Base-by-base conservation (phyloP, 2,113 vertebrate genomes). In the Scophthalmus maximus region DNA sequence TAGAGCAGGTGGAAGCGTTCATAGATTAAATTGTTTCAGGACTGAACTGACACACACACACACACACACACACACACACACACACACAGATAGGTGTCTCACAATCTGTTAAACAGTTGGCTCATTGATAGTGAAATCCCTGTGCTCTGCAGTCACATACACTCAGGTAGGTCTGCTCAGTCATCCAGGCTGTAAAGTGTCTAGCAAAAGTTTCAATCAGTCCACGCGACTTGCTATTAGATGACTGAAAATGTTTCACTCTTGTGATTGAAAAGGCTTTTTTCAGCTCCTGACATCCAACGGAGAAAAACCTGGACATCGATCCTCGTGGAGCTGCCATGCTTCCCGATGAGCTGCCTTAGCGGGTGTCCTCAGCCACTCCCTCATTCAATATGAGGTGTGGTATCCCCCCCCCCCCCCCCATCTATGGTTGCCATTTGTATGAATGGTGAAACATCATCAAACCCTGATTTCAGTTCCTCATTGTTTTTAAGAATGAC, bases 271-370 rank as follows among this genome's bases (percentile, higher is more conserved):
- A 70, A 85, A n/a, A 79, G 32, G 64, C n/a, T 49, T 68, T 27
- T n/a, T 30, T 22, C 30, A 51, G 42, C 66, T 68, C 40, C 38
- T 57, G 30, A 55, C 77, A 78, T 68, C 50, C 77, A 62, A 74
- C 66, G 47, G 72, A 69, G 30, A 75, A 76, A 88, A n/a, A 84
- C 56, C 63, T 83, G 76, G 63, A 30, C 69, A 62, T 51, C 30
- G 40, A 71, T 87, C 77, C 68, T 71, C 20, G 61, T 36, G 68
- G 75, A 79, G 61, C 62, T 34, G 73, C 71, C 46, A 11, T 67
- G 59, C 70, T 52, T 63, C 74, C 70, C 7, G 23, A 73, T 11
- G 71, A 85, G 77, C 61, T 36, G 60, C 47, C 57, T 73, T 59
- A 73, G 67, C 67, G 72, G 68, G 71, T 64, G 76, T 68, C 64